Evolutionary conservation across 2,113 vertebrate genomes (phyloP), one percentile per base, ranked within the genome.

Genomic region (Aspiorhynchus laticeps): DNA sequence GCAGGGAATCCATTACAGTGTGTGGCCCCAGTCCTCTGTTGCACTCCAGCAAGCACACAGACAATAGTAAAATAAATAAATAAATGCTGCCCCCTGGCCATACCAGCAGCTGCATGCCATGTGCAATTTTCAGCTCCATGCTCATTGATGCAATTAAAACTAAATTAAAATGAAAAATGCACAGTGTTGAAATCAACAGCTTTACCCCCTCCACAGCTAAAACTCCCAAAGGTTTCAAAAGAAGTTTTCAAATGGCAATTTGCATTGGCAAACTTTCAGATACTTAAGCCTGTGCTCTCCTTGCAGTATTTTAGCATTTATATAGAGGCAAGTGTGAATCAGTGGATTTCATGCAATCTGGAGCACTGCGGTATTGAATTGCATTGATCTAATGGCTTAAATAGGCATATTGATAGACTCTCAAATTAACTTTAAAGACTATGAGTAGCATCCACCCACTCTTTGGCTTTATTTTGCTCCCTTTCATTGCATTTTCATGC

Each of bases 101-200:
- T 82, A 75, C 38, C 73, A 36, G 77, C 90, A 88, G 80, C 85
- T 86, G 82, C 84, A 63, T 78, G 86, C 80, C 89, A 86, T 83
- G 77, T 86, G 46, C 82, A 85, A 77, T 82, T 85, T 82, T 85
- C 90, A 87, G 65, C 91, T 81, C 78, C 28, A 69, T 91, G 91
- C 87, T 90, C 88, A 88, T 71, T 88, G 85, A 91, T 89, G 87
- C 90, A 93, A 92, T 91, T 94, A 93, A 89, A 90, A 89, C 21
- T 21, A 73, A 91, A 93, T 91, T 90, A 93, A 43, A 85, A 88
- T 88, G 65, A 90, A 90, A 88, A 88, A 87, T 85, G 69, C 53
- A 26, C 14, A 63, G 69, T 69, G 71, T n/a, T 46, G 88, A 36
- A 63, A 85, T 85, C 75, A 85, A 79, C 61, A 46, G 31, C 73